phyloP scores from a whole-genome alignment of 2,797 vertebrate species.

The Micrastur ruficollis region DNA sequence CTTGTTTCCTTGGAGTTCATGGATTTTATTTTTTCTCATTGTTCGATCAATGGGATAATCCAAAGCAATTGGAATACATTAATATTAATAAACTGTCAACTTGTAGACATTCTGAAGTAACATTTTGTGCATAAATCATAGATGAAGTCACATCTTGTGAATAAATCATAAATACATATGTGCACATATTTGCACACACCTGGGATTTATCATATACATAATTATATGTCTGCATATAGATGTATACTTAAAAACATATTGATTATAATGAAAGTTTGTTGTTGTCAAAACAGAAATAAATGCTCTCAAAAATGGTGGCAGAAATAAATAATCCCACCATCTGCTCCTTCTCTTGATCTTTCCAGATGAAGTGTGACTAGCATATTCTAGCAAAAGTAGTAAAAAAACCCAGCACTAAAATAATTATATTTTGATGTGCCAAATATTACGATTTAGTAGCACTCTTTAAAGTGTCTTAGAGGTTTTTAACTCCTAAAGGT shows the following conservation, averaged over 20 bases:
- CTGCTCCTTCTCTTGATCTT: not conserved
- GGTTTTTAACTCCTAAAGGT: not conserved
- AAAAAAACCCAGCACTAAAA: not conserved
- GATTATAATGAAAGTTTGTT: not conserved
- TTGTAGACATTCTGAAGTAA: not conserved
- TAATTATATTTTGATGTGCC: not conserved
- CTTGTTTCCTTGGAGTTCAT: not conserved
- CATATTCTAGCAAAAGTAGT: not conserved
- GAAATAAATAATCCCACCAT: not conserved
- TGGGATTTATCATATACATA: not conserved
- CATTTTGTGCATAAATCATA: not conserved
- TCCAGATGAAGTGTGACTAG: not conserved
- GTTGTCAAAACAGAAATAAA: not conserved
- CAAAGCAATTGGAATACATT: not conserved
- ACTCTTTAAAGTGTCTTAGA: not conserved
- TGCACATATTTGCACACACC: not conserved
- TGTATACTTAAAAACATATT: not conserved
- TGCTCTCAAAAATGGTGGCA: not conserved
- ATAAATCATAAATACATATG: not conserved
- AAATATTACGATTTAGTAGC: not conserved
- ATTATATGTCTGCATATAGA: not conserved
- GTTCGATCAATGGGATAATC: constrained; percentile 11
- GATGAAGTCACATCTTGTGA: not conserved
- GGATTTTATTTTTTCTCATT: not conserved
- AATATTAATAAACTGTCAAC: not conserved